Conservation (phyloP, 2,888 invertebrate genomes). For the Eupithecia subfuscata region DNA sequence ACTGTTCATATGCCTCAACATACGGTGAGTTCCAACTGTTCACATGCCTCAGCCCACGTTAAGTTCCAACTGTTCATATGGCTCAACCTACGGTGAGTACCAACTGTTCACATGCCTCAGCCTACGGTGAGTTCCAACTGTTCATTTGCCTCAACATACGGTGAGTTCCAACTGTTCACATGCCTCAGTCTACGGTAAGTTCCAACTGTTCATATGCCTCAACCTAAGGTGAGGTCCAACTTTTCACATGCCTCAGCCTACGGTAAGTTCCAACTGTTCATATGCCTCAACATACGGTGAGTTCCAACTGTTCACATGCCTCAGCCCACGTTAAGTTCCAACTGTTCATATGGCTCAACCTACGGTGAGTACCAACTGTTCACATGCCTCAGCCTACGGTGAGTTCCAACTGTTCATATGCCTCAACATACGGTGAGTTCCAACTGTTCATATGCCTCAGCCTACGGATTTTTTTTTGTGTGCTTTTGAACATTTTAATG, state of each 20-base stretch:
- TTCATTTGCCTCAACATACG: too few relatives aligned
- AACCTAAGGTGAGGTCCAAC: conserved; percentile 98
- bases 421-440: too few relatives aligned
- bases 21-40: too few relatives aligned
- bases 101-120: conserved; percentile 98
- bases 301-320: too few relatives aligned
- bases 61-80: conserved; percentile 99
- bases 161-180: too few relatives aligned
- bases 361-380: conserved; percentile 99
- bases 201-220: conserved; percentile 97
- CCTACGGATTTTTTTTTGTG: conserved; percentile 85
- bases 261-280: conserved; percentile 83
- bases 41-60: conserved; percentile 82
- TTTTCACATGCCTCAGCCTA: conserved; percentile 96
- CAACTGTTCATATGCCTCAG: too few relatives aligned
- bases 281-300: too few relatives aligned
- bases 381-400: conserved; percentile 97
- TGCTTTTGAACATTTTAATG: neutral
- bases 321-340: conserved; percentile 94
- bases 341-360: conserved; percentile 96
- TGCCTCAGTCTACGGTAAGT: conserved; percentile 96
- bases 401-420: conserved; percentile 27
- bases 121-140: conserved; percentile 86
- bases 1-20: too few relatives aligned
- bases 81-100: conserved; percentile 97